Base-by-base conservation (phyloP, 2,888 invertebrate genomes). In the Orthonevra nobilis region DNA sequence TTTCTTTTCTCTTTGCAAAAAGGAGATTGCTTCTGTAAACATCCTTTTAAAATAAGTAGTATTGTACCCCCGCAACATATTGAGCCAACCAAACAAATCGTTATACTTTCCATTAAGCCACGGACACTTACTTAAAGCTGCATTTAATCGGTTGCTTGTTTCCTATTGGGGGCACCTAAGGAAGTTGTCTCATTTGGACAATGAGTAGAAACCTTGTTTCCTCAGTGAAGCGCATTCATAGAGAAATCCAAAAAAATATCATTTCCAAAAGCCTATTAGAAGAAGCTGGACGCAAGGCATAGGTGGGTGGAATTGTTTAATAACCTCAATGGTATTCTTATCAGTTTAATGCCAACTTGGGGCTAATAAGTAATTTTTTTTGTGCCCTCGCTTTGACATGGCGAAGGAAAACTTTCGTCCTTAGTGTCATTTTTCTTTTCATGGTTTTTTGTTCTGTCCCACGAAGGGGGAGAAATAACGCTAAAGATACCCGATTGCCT, bases 341-440 rank as follows among this genome's bases (percentile, higher is more conserved):
- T 79, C 79, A 79, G 66, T 73, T 73, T 56, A 79, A 73, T 79
- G 68, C 44, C 73, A 79, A 72, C 79, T 79, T 60, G 79, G 79
- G 79, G 73, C 79, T 79, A 73, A 73, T 79, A 79, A 79, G 73
- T 61, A 50, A 54, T 54, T 60, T 26, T 34, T 34, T 38, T 54
- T 50, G 15, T 36, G 30, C 17, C 36, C 42, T 52, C 64, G 38
- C 28, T 38, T 6, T 34, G 40, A 26, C 14, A 23, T 23, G 23
- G 30, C 12, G 2, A n/a, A 23, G 19, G 14, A 66, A 48, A 79
- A 66, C 36, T 52, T 66, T 73, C 20, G 23, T 44, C 52, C 52
- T 52, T 12, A 52, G 20, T 44, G 58, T 60, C 36, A 73, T 73
- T 73, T 66, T 73, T 64, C 52, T 70, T 64, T 19, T 54, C 32